Evolutionary conservation across 92 coral and sea anemone species (phyloP).

Genomic region (Zoanthus sansibaricus): DNA sequence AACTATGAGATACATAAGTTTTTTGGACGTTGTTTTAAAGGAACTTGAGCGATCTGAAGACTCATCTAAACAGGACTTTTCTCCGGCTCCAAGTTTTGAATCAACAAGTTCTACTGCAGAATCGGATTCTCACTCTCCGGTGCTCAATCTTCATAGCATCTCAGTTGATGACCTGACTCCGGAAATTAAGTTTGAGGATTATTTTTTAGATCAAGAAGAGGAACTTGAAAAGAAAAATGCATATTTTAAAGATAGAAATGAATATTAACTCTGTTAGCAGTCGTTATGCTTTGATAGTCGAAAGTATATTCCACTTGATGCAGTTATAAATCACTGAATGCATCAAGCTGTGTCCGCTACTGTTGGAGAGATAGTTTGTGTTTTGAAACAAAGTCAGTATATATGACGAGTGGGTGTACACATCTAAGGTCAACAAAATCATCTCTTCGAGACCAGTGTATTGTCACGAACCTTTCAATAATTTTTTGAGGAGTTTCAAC

Average conservation of each 20-base stretch:
- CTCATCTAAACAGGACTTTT: background rate
- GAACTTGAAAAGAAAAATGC: background rate
- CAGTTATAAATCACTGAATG: background rate
- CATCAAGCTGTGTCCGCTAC: background rate
- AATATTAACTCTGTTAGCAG: background rate
- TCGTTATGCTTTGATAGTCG: background rate
- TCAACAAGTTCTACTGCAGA: constrained; percentile 22
- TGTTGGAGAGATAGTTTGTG: background rate
- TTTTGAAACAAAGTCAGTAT: background rate
- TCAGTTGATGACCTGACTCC: constrained; percentile 70
- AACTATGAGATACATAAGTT: constrained; percentile 84
- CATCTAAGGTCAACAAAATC: background rate
- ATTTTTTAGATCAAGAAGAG: constrained; percentile 18
- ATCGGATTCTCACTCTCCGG: constrained; percentile 39
- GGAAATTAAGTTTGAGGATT: constrained; percentile 59
- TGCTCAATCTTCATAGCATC: constrained; percentile 55
- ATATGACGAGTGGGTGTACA: background rate
- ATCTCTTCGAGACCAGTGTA: background rate
- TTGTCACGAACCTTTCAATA: background rate
- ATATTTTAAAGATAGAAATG: background rate
- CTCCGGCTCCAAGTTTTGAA: constrained; percentile 5
- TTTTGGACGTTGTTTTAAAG: constrained; percentile 70
- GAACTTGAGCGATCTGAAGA: constrained; percentile 53
- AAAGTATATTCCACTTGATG: background rate
- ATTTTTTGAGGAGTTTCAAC: background rate